phyloP scores from a whole-genome alignment of 2,113 vertebrate species.

The Epinephelus moara region DNA sequence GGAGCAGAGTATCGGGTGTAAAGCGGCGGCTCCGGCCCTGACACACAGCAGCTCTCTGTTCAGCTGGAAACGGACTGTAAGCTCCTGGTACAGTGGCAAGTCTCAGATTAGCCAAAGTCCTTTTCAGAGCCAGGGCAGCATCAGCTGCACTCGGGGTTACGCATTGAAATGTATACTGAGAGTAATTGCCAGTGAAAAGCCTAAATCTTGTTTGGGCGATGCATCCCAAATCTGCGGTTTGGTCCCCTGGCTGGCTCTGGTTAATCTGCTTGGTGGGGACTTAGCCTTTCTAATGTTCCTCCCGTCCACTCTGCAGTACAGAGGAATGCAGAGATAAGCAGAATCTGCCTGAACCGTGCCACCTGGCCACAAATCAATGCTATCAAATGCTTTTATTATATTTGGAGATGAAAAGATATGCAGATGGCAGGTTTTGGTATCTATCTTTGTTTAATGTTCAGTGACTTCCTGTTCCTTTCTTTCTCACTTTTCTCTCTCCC shows the following conservation, averaged over 20 bases:
- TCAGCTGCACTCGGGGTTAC: slow-evolving; percentile 43
- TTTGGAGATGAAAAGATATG: slow-evolving; percentile 36
- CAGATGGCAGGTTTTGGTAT: slow-evolving; percentile 23
- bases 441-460: slow-evolving; percentile 26
- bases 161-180: slow-evolving; percentile 66
- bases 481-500: neutral
- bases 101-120: slow-evolving; percentile 68
- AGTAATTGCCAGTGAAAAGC: slow-evolving; percentile 80
- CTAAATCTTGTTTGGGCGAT: slow-evolving; percentile 74
- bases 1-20: slow-evolving; percentile 23
- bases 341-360: slow-evolving; percentile 10
- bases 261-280: slow-evolving; percentile 75
- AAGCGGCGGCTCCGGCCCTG: slow-evolving; percentile 2
- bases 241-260: slow-evolving; percentile 53
- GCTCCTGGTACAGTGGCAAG: slow-evolving; percentile 46
- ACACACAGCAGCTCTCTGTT: slow-evolving; percentile 25
- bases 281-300: slow-evolving; percentile 68
- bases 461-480: neutral
- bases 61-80: slow-evolving; percentile 51
- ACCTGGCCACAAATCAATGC: slow-evolving; percentile 57
- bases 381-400: slow-evolving; percentile 40
- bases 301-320: slow-evolving; percentile 48
- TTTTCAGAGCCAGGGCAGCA: slow-evolving; percentile 50
- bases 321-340: slow-evolving; percentile 68
- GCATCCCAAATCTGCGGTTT: slow-evolving; percentile 75